Conservation (phyloP, 2,888 invertebrate species). For the Tetropium fuscum region DNA sequence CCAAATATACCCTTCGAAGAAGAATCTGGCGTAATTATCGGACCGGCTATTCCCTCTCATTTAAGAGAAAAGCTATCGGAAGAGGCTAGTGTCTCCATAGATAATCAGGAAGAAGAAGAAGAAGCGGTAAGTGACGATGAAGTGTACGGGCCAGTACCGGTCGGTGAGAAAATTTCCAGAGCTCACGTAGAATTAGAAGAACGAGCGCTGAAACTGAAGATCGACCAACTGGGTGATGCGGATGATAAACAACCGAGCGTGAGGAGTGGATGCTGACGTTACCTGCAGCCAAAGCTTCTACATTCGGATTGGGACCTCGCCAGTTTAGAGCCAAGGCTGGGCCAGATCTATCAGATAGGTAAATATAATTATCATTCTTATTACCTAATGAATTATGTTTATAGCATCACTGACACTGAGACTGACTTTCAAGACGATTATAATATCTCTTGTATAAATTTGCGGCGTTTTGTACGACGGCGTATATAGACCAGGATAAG, state of each 20-base stretch:
- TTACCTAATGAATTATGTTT: too few species aligned
- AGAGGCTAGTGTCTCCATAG: conserved; percentile 4
- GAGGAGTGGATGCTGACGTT: conserved; percentile 94
- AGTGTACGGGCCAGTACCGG: conserved; percentile 79
- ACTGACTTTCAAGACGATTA: too few species aligned
- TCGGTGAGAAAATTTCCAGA: conserved; percentile 68
- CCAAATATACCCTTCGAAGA: background rate
- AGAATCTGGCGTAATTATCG: conserved; percentile 41
- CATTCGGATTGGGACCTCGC: conserved; percentile 81
- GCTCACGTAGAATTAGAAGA: conserved; percentile 78
- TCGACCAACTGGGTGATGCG: conserved; percentile 68
- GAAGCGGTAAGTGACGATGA: conserved; percentile 64
- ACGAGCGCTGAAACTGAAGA: conserved; percentile 80
- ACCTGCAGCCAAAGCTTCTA: conserved; percentile 77
- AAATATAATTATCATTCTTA: too few species aligned
- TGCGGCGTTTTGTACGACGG: too few species aligned
- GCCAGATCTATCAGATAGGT: conserved; percentile 83
- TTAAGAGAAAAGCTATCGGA: conserved; percentile 42
- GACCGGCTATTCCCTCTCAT: conserved; percentile 55
- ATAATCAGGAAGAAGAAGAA: conserved; percentile 13
- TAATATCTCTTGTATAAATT: too few species aligned
- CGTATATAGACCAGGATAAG: too few species aligned
- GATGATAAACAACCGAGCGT: conserved; percentile 69
- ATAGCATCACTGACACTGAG: too few species aligned
- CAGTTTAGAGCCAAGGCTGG: conserved; percentile 81